These are phyloP conservation scores for Anoura caudifer DNA, from an alignment of 2,113 vertebrate species.

Conservation along the genomic window DNA sequence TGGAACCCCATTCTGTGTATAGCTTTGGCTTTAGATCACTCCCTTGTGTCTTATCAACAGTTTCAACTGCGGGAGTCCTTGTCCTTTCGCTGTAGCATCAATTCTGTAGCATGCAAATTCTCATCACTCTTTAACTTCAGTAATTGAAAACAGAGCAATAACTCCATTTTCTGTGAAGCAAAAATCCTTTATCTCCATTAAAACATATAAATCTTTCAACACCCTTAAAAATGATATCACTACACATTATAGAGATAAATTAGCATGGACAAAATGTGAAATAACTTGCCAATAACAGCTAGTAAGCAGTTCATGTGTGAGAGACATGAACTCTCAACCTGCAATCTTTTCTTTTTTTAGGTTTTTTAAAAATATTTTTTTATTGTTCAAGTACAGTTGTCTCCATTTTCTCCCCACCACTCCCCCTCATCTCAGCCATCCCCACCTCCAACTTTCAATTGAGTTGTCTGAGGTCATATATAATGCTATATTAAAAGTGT, in stretches of 20 bases:
- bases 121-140: neutral
- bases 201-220: neutral
- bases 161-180: neutral
- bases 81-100: too few relatives aligned
- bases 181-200: neutral
- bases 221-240: neutral
- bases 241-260: neutral
- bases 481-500: neutral
- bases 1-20: neutral
- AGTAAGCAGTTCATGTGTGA: neutral
- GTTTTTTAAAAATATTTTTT: too few relatives aligned
- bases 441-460: too few relatives aligned
- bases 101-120: neutral
- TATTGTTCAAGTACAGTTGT: too few relatives aligned
- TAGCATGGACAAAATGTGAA: neutral
- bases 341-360: neutral
- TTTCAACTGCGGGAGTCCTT: neutral
- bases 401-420: too few relatives aligned
- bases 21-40: neutral
- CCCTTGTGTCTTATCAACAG: too few relatives aligned
- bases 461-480: neutral
- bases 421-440: too few relatives aligned
- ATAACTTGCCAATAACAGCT: neutral
- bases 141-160: neutral
- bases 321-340: neutral